A percentile compares a stretch with the other conserved stretches of the same genome.
These are phyloP conservation scores for Tyto alba DNA, from an alignment of 2,113 vertebrate species.

Conservation along the genomic window DNA sequence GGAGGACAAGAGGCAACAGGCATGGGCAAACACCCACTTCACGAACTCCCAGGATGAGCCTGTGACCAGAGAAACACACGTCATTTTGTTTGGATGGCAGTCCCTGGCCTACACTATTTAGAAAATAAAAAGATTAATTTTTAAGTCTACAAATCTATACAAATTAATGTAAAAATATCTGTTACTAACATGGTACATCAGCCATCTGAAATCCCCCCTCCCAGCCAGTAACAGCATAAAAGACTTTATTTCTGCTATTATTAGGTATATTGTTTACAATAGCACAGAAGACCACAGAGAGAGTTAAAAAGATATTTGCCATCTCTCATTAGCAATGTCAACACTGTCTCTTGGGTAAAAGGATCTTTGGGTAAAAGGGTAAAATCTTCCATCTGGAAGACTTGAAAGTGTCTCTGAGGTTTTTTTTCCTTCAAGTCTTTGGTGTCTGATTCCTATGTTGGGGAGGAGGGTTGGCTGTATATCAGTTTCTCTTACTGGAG, in stretches of 20 bases:
- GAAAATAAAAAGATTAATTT: not conserved
- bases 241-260: not conserved
- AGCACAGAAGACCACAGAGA: slow-evolving; percentile 17
- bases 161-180: not conserved
- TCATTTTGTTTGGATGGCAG: not conserved
- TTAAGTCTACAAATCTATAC: not conserved
- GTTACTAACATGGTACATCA: not conserved
- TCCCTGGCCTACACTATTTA: not conserved
- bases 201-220: not conserved
- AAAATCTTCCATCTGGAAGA: slow-evolving; percentile 19
- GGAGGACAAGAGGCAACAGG: not conserved
- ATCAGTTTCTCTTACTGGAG: not conserved
- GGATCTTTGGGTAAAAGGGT: not conserved
- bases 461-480: not conserved
- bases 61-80: not conserved
- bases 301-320: slow-evolving; percentile 13
- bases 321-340: slow-evolving; percentile 18
- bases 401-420: not conserved
- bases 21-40: not conserved
- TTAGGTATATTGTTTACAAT: slow-evolving; percentile 3
- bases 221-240: not conserved
- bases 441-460: not conserved
- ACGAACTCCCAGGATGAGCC: not conserved
- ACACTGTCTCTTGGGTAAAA: not conserved
- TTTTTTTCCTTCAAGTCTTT: not conserved